A percentile compares a stretch with the other conserved stretches of the same genome.
Evolutionary conservation across 2,888 invertebrate genomes (phyloP).

Genomic region (Dorcus parallelipipedus): DNA sequence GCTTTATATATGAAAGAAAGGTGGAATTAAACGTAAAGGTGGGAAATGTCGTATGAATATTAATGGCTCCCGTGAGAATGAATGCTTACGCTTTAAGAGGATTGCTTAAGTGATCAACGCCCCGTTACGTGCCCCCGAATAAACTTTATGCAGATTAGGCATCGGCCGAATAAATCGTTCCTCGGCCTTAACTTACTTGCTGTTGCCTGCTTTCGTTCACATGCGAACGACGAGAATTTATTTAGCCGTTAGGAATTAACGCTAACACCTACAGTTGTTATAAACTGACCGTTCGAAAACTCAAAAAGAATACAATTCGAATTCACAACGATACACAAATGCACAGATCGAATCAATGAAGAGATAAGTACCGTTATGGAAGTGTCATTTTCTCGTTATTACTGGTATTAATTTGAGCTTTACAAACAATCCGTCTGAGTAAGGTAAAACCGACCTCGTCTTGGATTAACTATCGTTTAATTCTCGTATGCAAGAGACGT

Average conservation of each 20-base stretch:
- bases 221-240: background rate
- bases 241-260: background rate
- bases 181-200: too few relatives aligned
- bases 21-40: background rate
- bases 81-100: constrained; percentile 2
- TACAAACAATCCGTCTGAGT: too few relatives aligned
- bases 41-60: constrained; percentile 3
- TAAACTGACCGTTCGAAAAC: background rate
- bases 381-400: too few relatives aligned
- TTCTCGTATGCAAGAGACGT: too few relatives aligned
- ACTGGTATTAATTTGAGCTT: too few relatives aligned
- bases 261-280: background rate
- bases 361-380: too few relatives aligned
- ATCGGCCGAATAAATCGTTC: background rate
- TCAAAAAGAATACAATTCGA: too few relatives aligned
- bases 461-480: too few relatives aligned
- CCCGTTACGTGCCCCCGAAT: background rate
- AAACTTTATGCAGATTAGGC: constrained; percentile 3
- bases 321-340: too few relatives aligned
- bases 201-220: background rate
- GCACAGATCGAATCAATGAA: too few relatives aligned
- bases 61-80: background rate
- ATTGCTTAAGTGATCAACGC: constrained; percentile 3
- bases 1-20: constrained; percentile 1
- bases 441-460: too few relatives aligned